Evolutionary conservation across 2,113 vertebrate genomes (phyloP).

Genomic region (Dolichallabes microphthalmus): DNA sequence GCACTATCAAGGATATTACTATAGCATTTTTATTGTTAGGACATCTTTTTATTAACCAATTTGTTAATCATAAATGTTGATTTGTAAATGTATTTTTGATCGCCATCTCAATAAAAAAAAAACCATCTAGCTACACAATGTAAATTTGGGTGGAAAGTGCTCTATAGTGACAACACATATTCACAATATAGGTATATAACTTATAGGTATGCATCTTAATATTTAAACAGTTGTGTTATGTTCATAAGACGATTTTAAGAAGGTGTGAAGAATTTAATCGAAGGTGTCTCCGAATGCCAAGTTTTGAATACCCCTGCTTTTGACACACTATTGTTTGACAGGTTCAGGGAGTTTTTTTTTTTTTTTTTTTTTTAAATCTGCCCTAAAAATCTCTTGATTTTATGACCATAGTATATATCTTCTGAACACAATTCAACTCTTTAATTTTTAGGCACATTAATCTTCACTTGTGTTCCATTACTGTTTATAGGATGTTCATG

Average conservation of each 20-base stretch:
- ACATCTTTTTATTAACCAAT: neutral
- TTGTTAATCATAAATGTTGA: neutral
- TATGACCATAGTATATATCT: neutral
- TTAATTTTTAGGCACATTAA: neutral
- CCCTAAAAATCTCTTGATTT: neutral
- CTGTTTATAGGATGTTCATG: neutral
- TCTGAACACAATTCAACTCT: neutral
- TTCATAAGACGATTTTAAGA: neutral
- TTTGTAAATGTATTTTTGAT: neutral
- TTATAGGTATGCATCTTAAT: neutral
- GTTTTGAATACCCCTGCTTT: neutral
- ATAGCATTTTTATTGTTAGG: neutral
- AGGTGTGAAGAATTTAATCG: neutral
- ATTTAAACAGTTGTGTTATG: neutral
- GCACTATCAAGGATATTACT: neutral
- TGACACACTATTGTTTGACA: neutral
- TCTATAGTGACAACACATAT: neutral
- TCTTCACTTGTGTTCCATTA: neutral
- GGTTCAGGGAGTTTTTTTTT: neutral
- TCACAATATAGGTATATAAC: too few relatives aligned
- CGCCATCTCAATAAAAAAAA: neutral
- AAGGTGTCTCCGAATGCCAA: neutral
- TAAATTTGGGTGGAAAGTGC: neutral
- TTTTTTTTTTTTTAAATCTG: neutral
- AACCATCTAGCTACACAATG: neutral